These are phyloP conservation scores for Ochropacha duplaris DNA, from an alignment of 2,888 invertebrate genomes.

Conservation along the genomic window DNA sequence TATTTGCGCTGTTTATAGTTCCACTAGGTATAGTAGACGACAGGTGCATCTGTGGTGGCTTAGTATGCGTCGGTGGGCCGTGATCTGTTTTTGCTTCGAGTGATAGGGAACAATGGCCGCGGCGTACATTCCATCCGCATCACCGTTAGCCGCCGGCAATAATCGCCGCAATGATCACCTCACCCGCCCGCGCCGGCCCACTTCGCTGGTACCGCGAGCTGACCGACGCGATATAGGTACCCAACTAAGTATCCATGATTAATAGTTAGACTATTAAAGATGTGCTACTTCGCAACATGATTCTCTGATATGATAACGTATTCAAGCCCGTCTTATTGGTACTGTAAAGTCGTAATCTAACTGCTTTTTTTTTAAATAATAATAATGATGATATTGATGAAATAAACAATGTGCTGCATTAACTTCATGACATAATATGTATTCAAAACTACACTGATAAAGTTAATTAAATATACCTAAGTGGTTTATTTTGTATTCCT, in stretches of 20 bases:
- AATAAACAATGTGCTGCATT: background rate
- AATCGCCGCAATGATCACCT: conserved; percentile 59
- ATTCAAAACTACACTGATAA: too few relatives aligned
- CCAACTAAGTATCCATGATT: conserved; percentile 2
- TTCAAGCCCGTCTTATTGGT: background rate
- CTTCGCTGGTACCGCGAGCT: conserved; percentile 1
- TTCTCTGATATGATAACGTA: conserved; percentile 16
- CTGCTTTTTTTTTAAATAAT: too few relatives aligned
- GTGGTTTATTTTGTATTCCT: background rate
- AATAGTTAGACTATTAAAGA: conserved; percentile 20
- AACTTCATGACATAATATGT: background rate
- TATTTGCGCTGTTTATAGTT: background rate
- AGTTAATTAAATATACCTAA: too few relatives aligned
- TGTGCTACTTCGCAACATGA: conserved; percentile 34
- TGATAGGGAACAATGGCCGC: conserved; percentile 67
- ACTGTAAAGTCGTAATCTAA: background rate
- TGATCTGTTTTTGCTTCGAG: conserved; percentile 65
- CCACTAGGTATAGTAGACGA: conserved; percentile 16
- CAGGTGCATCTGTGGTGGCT: conserved; percentile 52
- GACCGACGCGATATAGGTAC: conserved; percentile 18
- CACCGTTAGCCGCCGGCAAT: conserved; percentile 70
- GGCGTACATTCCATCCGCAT: conserved; percentile 67
- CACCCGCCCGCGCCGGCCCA: conserved; percentile 8
- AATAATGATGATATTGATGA: too few relatives aligned
- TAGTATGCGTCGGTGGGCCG: conserved; percentile 59